A percentile compares a stretch with the other conserved stretches of the same genome.
Evolutionary conservation across 2,797 vertebrate species (phyloP).

Genomic region (Ispidina lecontei): DNA sequence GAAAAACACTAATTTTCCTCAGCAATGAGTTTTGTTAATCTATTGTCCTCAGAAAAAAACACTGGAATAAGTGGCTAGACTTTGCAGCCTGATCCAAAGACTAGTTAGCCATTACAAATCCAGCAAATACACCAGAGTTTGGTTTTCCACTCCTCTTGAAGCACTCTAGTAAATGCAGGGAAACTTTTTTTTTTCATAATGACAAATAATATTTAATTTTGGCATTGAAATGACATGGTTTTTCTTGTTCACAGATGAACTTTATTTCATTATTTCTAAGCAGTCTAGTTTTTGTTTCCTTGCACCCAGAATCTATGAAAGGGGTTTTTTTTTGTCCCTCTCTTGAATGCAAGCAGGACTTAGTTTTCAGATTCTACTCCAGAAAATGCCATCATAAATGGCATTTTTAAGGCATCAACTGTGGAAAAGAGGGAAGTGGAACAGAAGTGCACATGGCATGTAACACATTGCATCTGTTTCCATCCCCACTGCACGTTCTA

Average conservation of each 20-base stretch:
- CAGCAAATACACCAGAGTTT: background rate
- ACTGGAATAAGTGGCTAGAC: background rate
- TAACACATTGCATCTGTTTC: background rate
- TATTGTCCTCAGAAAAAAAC: background rate
- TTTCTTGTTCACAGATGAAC: background rate
- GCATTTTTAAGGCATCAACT: background rate
- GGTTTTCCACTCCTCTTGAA: background rate
- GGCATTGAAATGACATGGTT: background rate
- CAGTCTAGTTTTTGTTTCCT: background rate
- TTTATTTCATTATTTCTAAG: background rate
- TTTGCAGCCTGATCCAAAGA: background rate
- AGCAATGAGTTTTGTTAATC: background rate
- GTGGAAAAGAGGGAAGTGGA: background rate
- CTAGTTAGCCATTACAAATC: background rate
- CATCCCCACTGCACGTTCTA: background rate
- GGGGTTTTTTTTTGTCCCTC: background rate
- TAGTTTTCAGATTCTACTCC: background rate
- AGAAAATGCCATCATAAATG: background rate
- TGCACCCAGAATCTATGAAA: background rate
- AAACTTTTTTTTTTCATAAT: background rate
- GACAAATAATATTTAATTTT: background rate
- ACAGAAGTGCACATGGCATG: background rate
- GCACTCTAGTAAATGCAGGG: background rate
- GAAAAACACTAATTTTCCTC: background rate
- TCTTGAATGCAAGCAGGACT: background rate